A percentile compares a stretch with the other conserved stretches of the same genome.
These are phyloP conservation scores for Epistrophe grossulariae DNA, from an alignment of 2,888 invertebrate genomes.

Conservation along the genomic window DNA sequence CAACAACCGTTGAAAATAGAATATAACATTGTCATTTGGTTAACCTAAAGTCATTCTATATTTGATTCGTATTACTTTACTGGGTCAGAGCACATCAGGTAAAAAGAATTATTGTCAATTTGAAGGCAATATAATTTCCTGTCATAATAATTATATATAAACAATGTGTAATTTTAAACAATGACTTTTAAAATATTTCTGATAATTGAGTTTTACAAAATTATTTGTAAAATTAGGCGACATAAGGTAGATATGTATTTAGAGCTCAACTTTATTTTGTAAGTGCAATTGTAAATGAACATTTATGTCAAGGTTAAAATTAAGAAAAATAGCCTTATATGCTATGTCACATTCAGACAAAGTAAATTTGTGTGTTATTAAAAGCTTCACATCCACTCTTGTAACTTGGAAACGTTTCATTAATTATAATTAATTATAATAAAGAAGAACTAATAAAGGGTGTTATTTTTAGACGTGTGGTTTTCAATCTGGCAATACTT, in stretches of 20 bases:
- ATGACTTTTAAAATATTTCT: conserved; percentile 31
- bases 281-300: not conserved
- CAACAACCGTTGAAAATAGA: conserved; percentile 40
- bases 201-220: not conserved
- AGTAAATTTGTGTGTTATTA: too few species aligned
- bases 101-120: conserved; percentile 15
- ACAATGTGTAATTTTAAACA: conserved; percentile 36
- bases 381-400: too few species aligned
- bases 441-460: too few species aligned
- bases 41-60: conserved; percentile 7
- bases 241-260: too few species aligned
- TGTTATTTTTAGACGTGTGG: too few species aligned
- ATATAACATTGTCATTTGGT: not conserved
- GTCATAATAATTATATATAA: conserved; percentile 7
- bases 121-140: conserved; percentile 43
- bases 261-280: too few species aligned
- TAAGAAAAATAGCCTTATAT: not conserved
- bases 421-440: too few species aligned
- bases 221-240: too few species aligned
- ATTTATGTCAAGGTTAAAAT: too few species aligned
- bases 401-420: too few species aligned
- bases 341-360: too few species aligned
- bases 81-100: conserved; percentile 52
- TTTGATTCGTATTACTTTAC: conserved; percentile 32
- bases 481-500: too few species aligned